Conservation (phyloP, 2,113 vertebrate genomes). For the Silurus meridionalis region DNA sequence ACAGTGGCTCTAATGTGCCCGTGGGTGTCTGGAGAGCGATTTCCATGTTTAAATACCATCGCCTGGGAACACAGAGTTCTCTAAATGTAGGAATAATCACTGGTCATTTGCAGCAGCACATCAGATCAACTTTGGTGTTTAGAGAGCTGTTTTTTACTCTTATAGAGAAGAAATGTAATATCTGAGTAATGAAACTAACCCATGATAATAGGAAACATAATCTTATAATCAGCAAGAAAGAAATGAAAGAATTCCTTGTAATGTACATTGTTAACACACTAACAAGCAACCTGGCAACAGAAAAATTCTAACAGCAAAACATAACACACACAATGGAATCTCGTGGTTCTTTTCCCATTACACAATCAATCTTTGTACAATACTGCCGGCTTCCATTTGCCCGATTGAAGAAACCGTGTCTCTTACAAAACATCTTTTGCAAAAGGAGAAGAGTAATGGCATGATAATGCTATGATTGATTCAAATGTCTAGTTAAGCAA, state of each 20-base stretch:
- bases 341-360: neutral
- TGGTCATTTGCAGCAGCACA: conserved; percentile 60
- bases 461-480: neutral
- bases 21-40: conserved; percentile 66
- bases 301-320: neutral
- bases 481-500: neutral
- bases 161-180: conserved; percentile 42
- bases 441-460: neutral
- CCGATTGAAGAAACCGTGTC: neutral
- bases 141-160: conserved; percentile 50
- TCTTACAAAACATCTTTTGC: conserved; percentile 15
- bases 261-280: neutral
- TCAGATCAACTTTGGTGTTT: conserved; percentile 63
- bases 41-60: conserved; percentile 52
- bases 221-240: neutral
- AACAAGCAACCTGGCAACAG: neutral
- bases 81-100: conserved; percentile 65
- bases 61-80: conserved; percentile 63
- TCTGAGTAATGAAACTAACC: neutral
- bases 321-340: neutral
- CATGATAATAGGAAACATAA: neutral
- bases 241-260: neutral
- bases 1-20: conserved; percentile 54
- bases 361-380: neutral
- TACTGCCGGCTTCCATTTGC: neutral